Evolutionary conservation across 1,140 invertebrate genomes (phyloP).

Genomic region (Cylas formicarius): DNA sequence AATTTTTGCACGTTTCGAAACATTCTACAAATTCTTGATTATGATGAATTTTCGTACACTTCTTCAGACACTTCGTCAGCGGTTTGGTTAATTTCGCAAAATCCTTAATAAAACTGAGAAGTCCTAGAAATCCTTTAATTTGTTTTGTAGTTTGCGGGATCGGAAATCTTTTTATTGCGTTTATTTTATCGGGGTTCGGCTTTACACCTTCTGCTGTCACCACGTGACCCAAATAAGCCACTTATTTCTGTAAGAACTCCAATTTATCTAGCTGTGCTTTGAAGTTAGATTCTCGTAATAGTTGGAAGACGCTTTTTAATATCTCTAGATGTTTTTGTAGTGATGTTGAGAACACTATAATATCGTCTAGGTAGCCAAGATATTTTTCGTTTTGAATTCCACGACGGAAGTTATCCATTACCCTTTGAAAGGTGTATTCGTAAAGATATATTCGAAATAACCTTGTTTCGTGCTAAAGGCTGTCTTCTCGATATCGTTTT

Average conservation of each 20-base stretch:
- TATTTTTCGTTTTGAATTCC: constrained; percentile 31
- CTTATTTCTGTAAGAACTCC: constrained; percentile 31
- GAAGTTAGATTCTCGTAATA: constrained; percentile 17
- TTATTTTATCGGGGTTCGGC: constrained; percentile 21
- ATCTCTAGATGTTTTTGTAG: constrained; percentile 15
- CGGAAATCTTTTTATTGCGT: not conserved
- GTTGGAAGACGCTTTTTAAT: constrained; percentile 13
- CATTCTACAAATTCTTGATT: too few relatives aligned
- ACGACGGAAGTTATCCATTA: constrained; percentile 20
- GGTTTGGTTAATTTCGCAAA: too few relatives aligned
- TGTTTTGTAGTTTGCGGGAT: constrained; percentile 1
- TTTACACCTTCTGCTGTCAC: constrained; percentile 24
- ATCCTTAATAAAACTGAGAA: too few relatives aligned
- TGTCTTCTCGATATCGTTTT: constrained; percentile 18
- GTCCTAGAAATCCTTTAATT: constrained; percentile 3
- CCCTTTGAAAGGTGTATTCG: too few relatives aligned
- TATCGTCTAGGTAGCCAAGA: constrained; percentile 31
- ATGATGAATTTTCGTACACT: too few relatives aligned
- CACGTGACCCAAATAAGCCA: constrained; percentile 39
- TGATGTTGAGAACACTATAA: constrained; percentile 23
- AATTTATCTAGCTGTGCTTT: constrained; percentile 30
- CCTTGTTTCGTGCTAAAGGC: too few relatives aligned
- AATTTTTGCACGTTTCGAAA: too few relatives aligned
- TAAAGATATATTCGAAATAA: too few relatives aligned
- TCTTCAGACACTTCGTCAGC: too few relatives aligned